Base-by-base conservation (phyloP, 2,113 vertebrate genomes). In the Panthera tigris region DNA sequence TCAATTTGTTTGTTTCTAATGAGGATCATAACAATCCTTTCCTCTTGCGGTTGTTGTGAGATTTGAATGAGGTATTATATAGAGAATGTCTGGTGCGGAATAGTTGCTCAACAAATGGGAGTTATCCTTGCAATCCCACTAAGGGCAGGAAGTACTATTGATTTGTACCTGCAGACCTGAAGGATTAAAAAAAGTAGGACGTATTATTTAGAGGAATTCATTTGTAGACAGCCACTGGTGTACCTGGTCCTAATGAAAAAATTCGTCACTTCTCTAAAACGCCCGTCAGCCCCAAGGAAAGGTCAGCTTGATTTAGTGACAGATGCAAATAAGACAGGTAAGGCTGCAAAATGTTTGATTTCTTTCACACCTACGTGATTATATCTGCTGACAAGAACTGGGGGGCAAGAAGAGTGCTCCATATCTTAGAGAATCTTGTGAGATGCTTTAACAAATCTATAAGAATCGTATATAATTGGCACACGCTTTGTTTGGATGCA, bases 401-500 rank as follows among this genome's bases (percentile, higher is more conserved):
- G 65, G 80, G 96, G 96, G 33, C 0, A 36, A 81, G 66, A 92
- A 19, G 92, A 97, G 66, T 36, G 71, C 80, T 95, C 68, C 21
- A 5, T 66, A 33, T 92, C 95, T 92, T 74, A 81, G 45, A 96
- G 97, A 95, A 91, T 97, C 97, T 96, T 97, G 84, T 96, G 91
- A 94, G 96, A 97, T 94, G 95, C 91, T 97, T 92, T 85, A 98
- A 98, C 97, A 98, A 98, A 98, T 98, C 98, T 97, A 98, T 98
- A 98, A 98, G 97, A 98, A 97, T 98, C 97, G 80, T 98, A 98
- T 98, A 97, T 98, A 98, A 98, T 97, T 98, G 98, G 98, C 98
- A 98, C 97, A 97, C 94, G 74, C 97, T 98, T 98, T 98, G 98
- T 98, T 98, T 98, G 97, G 98, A 98, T 97, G 96, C 98, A 98